Conservation (phyloP, 2,888 invertebrate genomes). For the Mythimna lalbum region DNA sequence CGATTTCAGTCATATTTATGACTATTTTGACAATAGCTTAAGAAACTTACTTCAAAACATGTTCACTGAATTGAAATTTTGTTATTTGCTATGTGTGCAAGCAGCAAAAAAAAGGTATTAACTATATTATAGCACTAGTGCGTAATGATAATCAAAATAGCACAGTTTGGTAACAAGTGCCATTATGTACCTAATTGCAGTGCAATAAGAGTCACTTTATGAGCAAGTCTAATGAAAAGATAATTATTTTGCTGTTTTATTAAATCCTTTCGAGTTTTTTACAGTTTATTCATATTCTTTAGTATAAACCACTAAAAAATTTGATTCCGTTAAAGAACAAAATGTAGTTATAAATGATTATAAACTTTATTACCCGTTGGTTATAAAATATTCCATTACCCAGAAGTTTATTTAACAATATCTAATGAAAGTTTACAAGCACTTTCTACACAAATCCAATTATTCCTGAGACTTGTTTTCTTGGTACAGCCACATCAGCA, state of each 20-base stretch:
- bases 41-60: not conserved
- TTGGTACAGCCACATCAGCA: not conserved
- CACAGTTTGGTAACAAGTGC: too few relatives aligned
- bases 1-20: not conserved
- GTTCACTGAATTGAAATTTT: not conserved
- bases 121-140: too few relatives aligned
- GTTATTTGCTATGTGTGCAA: too few relatives aligned
- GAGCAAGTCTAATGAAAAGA: too few relatives aligned
- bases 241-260: too few relatives aligned
- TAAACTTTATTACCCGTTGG: not conserved
- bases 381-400: not conserved
- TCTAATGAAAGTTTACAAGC: not conserved
- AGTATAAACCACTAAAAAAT: too few relatives aligned
- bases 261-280: too few relatives aligned
- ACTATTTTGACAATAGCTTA: slow-evolving; percentile 2
- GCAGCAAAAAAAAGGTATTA: too few relatives aligned
- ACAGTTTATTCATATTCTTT: too few relatives aligned
- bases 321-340: not conserved
- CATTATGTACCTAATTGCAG: too few relatives aligned
- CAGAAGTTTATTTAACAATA: not conserved
- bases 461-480: slow-evolving; percentile 6
- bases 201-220: too few relatives aligned
- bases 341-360: not conserved
- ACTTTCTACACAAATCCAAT: slow-evolving; percentile 13
- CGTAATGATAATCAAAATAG: too few relatives aligned